These are phyloP conservation scores for Lomographa bimaculata DNA, from an alignment of 2,888 invertebrate genomes.

Conservation along the genomic window DNA sequence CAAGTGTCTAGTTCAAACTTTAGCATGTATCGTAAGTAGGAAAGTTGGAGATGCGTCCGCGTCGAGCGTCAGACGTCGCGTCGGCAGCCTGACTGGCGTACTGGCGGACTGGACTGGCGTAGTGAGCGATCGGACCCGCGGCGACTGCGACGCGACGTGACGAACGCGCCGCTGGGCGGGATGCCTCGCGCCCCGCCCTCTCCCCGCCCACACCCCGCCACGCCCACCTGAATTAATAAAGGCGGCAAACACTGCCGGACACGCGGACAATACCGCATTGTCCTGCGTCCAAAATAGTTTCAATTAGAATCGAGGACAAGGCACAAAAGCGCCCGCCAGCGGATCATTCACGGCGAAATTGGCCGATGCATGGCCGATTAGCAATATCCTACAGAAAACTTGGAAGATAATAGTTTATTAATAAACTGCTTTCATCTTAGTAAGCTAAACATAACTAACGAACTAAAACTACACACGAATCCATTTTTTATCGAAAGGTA, in stretches of 20 bases:
- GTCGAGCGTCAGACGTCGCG: conserved; percentile 68
- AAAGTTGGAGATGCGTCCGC: conserved; percentile 53
- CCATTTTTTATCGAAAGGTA: too few relatives aligned
- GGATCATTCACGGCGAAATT: conserved; percentile 73
- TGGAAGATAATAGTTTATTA: too few relatives aligned
- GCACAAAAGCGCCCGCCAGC: conserved; percentile 72
- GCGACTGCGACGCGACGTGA: conserved; percentile 45
- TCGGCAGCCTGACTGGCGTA: conserved; percentile 66
- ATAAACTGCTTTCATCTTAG: too few relatives aligned
- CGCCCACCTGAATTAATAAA: conserved; percentile 82
- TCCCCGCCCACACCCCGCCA: conserved; percentile 62
- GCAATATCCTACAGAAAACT: conserved; percentile 48
- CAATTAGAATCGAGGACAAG: conserved; percentile 78
- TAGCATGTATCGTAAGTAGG: conserved; percentile 47
- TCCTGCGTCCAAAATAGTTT: conserved; percentile 82
- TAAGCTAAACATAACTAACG: too few relatives aligned
- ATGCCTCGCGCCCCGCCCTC: conserved; percentile 50
- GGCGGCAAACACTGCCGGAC: conserved; percentile 80
- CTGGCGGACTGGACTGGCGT: conserved; percentile 25
- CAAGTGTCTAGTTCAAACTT: conserved; percentile 33
- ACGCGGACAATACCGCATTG: conserved; percentile 81
- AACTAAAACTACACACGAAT: too few relatives aligned
- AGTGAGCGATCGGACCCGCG: conserved; percentile 33
- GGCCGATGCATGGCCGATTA: conserved; percentile 69
- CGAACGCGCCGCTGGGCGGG: conserved; percentile 57